Base-by-base conservation (phyloP, 2,888 invertebrate species). In the Synergus laeviventris region DNA sequence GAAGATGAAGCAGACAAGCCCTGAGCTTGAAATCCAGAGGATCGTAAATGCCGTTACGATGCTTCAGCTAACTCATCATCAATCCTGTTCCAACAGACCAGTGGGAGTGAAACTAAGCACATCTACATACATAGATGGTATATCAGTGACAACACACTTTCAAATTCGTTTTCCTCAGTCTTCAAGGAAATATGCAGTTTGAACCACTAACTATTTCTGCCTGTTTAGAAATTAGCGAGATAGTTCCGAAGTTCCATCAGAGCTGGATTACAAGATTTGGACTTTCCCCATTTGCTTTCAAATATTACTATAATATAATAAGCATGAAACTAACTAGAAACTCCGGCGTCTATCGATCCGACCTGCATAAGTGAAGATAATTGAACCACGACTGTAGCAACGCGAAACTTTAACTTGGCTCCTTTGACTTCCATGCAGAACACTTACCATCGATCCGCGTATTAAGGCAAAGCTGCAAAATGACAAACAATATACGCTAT, bases 1-100 rank as follows among this genome's bases (percentile, higher is more conserved):
- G 84, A 81, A 84, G 83, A 84, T 82, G 83, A 84, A 80, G 56
- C 74, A 81, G 81, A 82, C 81, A 81, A 81, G 80, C 81, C 81
- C 80, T 78, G 75, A 79, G 76, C 73, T 61, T 62, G 38, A 62
- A 62, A n/a, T 62, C 62, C 38, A 70, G 74, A 76, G 78, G 76
- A 75, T 74, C 18, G 49, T 54, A 2, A 54, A 54, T 54, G 18
- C 54, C 54, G 54, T 54, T 54, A 54, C 18, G 54, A 54, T 54
- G 18, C 54, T 54, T 54, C 18, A 9, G 11, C 54, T 54, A 54
- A 54, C 54, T 54, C 54, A 54, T 54, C 54, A 54, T 18, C 54
- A 54, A 54, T 54, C 54, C 54, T 54, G 54, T 18, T 54, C 9
- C n/a, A 18, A 18, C 54, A 54, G 54, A 54, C 18, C 18, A 54